phyloP scores from a whole-genome alignment of 30 jellyfish, hydroid and myxozoan species.

The Clytia hemisphaerica region DNA sequence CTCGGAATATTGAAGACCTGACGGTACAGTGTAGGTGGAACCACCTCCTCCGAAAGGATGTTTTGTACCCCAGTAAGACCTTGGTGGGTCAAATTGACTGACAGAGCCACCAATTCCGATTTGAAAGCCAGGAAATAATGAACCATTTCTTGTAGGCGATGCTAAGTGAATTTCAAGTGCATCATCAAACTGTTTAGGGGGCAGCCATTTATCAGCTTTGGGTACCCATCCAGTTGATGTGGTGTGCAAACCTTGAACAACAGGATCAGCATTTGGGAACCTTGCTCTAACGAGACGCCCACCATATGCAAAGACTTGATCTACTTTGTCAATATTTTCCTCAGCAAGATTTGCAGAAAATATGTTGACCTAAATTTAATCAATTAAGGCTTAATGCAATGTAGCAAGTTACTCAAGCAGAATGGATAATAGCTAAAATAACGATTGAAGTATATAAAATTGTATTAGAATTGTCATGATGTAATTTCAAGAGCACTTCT shows the following conservation, averaged over 20 bases:
- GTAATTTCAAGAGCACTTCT: too few relatives aligned
- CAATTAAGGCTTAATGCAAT: too few relatives aligned
- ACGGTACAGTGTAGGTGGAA: constrained; percentile 75
- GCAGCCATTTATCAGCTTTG: constrained; percentile 83
- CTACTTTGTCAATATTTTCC: constrained; percentile 37
- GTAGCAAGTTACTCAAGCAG: too few relatives aligned
- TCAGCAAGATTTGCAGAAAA: constrained; percentile 73
- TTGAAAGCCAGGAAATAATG: constrained; percentile 52
- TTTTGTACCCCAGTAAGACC: constrained; percentile 88
- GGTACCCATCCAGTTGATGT: constrained; percentile 78
- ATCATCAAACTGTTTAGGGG: constrained; percentile 48
- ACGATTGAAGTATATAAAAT: too few relatives aligned
- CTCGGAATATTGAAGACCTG: constrained; percentile 66
- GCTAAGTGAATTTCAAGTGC: constrained; percentile 73
- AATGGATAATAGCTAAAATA: too few relatives aligned
- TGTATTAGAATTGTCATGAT: too few relatives aligned
- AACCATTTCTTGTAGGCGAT: constrained; percentile 57
- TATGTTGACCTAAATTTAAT: constrained; percentile 64
- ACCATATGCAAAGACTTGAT: constrained; percentile 65
- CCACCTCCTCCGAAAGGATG: constrained; percentile 97
- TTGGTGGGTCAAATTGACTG: constrained; percentile 84
- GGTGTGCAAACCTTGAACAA: constrained; percentile 82
- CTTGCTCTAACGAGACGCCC: constrained; percentile 85
- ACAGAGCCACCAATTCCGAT: constrained; percentile 95
- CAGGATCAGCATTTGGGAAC: constrained; percentile 96